Percentiles rank a stretch among this genome's conserved stretches.
Conservation (phyloP, 1,140 invertebrate genomes). For the Leptopilina clavipes region DNA sequence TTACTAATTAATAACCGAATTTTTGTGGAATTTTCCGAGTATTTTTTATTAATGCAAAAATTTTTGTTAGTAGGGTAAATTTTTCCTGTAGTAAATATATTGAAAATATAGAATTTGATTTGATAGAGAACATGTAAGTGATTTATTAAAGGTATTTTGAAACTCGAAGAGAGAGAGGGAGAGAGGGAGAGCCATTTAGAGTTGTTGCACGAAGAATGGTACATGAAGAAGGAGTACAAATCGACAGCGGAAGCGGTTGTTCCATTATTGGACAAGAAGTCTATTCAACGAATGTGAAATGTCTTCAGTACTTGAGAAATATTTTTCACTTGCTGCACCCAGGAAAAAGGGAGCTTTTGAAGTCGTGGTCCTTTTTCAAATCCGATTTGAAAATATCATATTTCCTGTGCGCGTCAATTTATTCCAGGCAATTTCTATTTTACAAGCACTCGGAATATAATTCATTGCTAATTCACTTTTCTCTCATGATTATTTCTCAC, state of each 20-base stretch:
- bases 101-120: too few species aligned
- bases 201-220: background rate
- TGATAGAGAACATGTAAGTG: background rate
- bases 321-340: conserved; percentile 7
- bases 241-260: conserved; percentile 7
- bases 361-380: conserved; percentile 7
- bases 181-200: background rate
- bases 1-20: too few species aligned
- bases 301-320: conserved; percentile 10
- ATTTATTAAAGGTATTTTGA: background rate
- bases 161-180: background rate
- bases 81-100: too few species aligned
- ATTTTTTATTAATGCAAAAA: too few species aligned
- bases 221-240: background rate
- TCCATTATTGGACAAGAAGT: conserved; percentile 31
- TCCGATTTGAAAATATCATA: conserved; percentile 9
- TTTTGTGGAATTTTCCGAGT: too few species aligned
- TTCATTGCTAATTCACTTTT: background rate
- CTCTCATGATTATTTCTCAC: background rate
- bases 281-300: conserved; percentile 14
- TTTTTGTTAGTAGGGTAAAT: too few species aligned
- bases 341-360: background rate
- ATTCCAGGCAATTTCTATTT: background rate
- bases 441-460: background rate
- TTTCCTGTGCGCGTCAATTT: background rate